Evolutionary conservation across 2,888 invertebrate genomes (phyloP).

Genomic region (Tortrix viridana): DNA sequence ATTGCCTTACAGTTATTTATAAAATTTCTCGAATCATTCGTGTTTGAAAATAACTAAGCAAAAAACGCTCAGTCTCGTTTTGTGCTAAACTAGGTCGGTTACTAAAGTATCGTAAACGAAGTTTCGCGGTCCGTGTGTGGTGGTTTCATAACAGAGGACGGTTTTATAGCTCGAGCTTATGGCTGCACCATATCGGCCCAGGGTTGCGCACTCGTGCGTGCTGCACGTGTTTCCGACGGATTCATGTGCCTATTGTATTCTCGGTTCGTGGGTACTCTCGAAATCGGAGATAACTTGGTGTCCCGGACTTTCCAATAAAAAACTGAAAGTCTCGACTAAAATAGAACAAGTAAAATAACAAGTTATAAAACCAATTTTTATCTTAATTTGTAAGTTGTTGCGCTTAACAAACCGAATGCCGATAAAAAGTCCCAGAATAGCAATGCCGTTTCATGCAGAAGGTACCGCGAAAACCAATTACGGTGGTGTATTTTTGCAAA

Average conservation of each 20-base stretch:
- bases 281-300: not conserved
- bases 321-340: not conserved
- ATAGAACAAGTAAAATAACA: too few relatives aligned
- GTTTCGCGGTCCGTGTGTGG: conserved; percentile 23
- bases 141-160: conserved; percentile 26
- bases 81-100: conserved; percentile 15
- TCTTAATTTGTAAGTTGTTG: not conserved
- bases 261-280: not conserved
- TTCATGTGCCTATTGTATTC: conserved; percentile 9
- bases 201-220: conserved; percentile 15
- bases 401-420: too few relatives aligned
- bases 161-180: conserved; percentile 27
- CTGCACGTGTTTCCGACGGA: conserved; percentile 4
- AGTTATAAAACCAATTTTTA: too few relatives aligned
- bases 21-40: too few relatives aligned
- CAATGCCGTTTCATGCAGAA: not conserved
- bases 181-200: conserved; percentile 13
- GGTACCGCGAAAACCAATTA: conserved; percentile 5
- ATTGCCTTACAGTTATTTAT: too few relatives aligned
- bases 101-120: conserved; percentile 26
- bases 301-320: not conserved
- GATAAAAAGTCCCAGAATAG: too few relatives aligned
- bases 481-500: too few relatives aligned
- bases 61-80: not conserved
- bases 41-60: not conserved